A percentile compares a stretch with the other conserved stretches of the same genome.
phyloP scores from a whole-genome alignment of 2,888 invertebrate species.

The Metallyticus violacea region DNA sequence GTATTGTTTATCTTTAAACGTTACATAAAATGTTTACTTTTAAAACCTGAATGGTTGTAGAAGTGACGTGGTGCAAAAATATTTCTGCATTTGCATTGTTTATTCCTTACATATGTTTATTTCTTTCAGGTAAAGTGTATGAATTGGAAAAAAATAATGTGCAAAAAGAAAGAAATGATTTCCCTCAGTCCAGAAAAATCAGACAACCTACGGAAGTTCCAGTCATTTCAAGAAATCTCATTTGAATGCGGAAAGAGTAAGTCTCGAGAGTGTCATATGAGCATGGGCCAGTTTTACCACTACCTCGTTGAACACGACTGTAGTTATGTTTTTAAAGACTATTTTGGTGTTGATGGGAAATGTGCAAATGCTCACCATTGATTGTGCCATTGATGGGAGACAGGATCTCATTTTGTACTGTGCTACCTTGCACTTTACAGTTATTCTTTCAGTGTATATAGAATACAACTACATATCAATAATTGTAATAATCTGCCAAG shows the following conservation, averaged over 20 bases:
- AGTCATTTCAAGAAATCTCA: slow-evolving; percentile 63
- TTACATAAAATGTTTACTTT: no score
- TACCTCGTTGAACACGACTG: slow-evolving; percentile 68
- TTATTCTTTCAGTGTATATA: background rate
- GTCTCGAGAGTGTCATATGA: slow-evolving; percentile 63
- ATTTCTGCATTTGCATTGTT: background rate
- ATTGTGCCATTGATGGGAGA: background rate
- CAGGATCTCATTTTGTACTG: background rate
- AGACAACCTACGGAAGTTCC: slow-evolving; percentile 57
- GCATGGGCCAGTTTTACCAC: slow-evolving; percentile 74
- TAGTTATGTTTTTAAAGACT: slow-evolving; percentile 71
- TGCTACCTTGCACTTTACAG: background rate
- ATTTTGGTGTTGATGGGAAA: slow-evolving; percentile 64
- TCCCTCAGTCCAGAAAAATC: slow-evolving; percentile 44
- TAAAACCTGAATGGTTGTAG: no score
- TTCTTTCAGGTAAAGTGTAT: slow-evolving; percentile 61
- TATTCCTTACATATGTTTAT: background rate
- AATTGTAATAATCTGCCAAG: background rate
- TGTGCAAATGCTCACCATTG: background rate
- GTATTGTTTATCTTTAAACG: no score
- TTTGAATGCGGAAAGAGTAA: slow-evolving; percentile 50
- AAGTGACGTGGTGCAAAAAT: no score
- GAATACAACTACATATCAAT: background rate
- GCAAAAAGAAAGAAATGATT: slow-evolving; percentile 67
- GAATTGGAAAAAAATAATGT: slow-evolving; percentile 81